Conservation (phyloP, 2,113 vertebrate species). For the Chionomys nivalis region DNA sequence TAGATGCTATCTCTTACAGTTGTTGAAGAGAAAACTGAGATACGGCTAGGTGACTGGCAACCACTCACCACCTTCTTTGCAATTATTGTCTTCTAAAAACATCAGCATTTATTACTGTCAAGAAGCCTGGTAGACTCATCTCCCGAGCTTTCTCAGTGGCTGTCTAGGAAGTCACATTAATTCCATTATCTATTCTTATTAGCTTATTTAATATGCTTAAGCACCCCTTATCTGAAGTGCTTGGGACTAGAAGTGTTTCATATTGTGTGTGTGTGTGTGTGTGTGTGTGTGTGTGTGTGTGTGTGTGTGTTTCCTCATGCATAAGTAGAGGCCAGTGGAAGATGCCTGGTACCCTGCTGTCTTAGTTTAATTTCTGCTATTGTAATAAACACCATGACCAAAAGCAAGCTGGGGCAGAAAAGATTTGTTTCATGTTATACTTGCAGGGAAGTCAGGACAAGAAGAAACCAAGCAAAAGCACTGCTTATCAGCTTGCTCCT, state of each 20-base stretch:
- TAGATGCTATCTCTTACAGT: background rate
- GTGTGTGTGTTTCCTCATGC: background rate
- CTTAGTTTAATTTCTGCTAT: background rate
- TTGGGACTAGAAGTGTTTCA: background rate
- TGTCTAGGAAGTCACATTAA: background rate
- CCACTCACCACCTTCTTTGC: background rate
- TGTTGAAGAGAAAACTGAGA: background rate
- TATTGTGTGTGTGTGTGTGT: background rate
- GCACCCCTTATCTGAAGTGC: background rate
- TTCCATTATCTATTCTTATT: background rate
- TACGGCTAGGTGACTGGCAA: rapidly evolving
- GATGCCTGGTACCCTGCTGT: background rate
- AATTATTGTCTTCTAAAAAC: background rate
- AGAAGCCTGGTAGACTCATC: background rate
- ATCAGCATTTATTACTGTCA: rapidly evolving
- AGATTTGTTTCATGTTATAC: background rate
- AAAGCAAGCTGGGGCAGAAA: background rate
- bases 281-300: background rate
- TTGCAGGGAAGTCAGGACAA: background rate
- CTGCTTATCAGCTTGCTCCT: background rate
- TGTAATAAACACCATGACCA: background rate
- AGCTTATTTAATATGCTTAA: background rate
- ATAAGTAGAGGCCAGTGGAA: background rate
- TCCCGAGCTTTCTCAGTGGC: background rate
- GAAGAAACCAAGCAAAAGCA: background rate